Conservation (phyloP, 1,140 invertebrate species). For the Tetragnatha versicolor region DNA sequence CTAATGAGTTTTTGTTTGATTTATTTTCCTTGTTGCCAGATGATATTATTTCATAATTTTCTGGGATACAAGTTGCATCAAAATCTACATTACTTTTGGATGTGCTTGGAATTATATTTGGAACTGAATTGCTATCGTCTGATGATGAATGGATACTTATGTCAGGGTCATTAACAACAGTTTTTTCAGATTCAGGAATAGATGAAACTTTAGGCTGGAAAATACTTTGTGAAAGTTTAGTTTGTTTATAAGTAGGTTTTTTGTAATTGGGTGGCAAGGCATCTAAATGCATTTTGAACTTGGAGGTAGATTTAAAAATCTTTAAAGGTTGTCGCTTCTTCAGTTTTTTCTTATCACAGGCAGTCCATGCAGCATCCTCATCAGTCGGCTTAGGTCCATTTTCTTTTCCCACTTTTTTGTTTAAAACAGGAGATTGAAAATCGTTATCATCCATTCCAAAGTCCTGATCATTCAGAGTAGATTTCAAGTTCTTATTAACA, state of each 20-base stretch:
- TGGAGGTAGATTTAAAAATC: constrained; percentile 22
- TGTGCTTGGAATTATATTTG: neutral
- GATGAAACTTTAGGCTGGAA: constrained; percentile 21
- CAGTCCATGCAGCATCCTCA: neutral
- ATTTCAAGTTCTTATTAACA: neutral
- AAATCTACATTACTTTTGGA: constrained; percentile 1
- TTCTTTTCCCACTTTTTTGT: too few species aligned
- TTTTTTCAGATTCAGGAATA: neutral
- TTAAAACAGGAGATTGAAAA: neutral
- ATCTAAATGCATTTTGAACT: constrained; percentile 42
- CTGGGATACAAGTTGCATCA: constrained; percentile 49
- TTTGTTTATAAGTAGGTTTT: constrained; percentile 37
- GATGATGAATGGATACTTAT: neutral
- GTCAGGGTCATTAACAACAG: neutral
- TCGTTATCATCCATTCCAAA: constrained; percentile 28
- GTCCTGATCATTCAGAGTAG: neutral
- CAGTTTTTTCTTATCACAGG: constrained; percentile 30
- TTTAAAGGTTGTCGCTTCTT: neutral
- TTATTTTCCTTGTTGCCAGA: neutral
- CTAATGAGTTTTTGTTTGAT: too few species aligned
- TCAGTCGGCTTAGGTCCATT: too few species aligned
- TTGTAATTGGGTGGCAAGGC: constrained; percentile 36
- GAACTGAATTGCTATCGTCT: neutral
- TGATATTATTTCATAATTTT: constrained; percentile 33
- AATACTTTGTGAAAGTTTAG: constrained; percentile 44